phyloP scores from a whole-genome alignment of 2,797 vertebrate genomes.

The Dendrocincla tyrannina region DNA sequence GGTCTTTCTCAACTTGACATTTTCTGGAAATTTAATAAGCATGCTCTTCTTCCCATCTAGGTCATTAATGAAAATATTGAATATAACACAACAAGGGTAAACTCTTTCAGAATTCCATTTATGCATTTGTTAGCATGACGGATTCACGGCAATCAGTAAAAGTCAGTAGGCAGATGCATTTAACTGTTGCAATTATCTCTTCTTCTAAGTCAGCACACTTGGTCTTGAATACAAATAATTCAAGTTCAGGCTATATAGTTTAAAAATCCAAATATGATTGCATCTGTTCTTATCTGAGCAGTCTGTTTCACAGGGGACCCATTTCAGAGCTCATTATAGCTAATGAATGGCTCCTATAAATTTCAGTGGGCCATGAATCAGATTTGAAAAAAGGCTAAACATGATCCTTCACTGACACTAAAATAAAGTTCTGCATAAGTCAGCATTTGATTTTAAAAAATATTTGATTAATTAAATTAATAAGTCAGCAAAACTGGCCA shows the following conservation, averaged over 20 bases:
- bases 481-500: neutral
- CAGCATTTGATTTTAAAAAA: neutral
- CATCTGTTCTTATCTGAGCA: slow-evolving; percentile 19
- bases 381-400: neutral
- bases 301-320: neutral
- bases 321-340: slow-evolving; percentile 31
- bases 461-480: slow-evolving; percentile 1
- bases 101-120: neutral
- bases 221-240: neutral
- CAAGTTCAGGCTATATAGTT: neutral
- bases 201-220: slow-evolving; percentile 30
- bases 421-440: slow-evolving; percentile 31
- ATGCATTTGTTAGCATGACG: neutral
- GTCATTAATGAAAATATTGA: slow-evolving; percentile 19
- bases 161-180: neutral
- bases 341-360: slow-evolving; percentile 48
- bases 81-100: neutral
- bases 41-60: neutral
- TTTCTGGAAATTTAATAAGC: slow-evolving; percentile 15
- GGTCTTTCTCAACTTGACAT: neutral
- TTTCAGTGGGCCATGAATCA: slow-evolving; percentile 39
- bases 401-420: neutral
- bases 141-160: neutral
- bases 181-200: neutral
- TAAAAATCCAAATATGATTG: slow-evolving; percentile 41